Evolutionary conservation across 2,888 invertebrate species (phyloP).

Genomic region (Himalopsyche anomala): DNA sequence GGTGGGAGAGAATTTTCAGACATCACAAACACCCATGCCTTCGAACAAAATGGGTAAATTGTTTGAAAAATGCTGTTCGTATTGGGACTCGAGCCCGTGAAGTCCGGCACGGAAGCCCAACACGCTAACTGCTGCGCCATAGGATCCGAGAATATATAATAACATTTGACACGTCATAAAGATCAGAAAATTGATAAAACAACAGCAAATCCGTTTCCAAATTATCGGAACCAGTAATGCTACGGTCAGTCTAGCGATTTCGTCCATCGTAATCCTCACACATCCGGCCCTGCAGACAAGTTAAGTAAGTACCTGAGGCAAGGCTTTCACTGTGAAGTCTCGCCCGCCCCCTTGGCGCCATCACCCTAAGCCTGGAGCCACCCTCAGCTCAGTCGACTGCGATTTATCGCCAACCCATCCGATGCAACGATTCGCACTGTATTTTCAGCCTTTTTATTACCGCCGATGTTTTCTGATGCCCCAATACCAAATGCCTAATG

Average conservation of each 20-base stretch:
- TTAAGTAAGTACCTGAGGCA: constrained; percentile 23
- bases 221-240: not conserved
- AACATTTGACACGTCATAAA: too few relatives aligned
- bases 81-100: too few relatives aligned
- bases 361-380: not conserved
- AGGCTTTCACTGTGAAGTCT: not conserved
- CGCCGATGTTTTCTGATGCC: constrained; percentile 5
- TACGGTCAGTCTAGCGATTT: not conserved
- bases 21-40: too few relatives aligned
- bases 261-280: not conserved
- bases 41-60: too few relatives aligned
- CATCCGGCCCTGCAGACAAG: constrained; percentile 3
- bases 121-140: too few relatives aligned
- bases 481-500: not conserved
- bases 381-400: not conserved
- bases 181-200: not conserved
- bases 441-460: not conserved
- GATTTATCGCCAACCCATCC: constrained; percentile 11
- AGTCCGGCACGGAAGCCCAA: too few relatives aligned
- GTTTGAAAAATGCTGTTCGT: too few relatives aligned
- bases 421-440: constrained; percentile 19
- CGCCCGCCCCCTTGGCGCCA: constrained; percentile 9
- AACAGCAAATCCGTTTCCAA: not conserved
- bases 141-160: too few relatives aligned
- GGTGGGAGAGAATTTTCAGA: too few relatives aligned